Base-by-base conservation (phyloP, 2,113 vertebrate genomes). In the Anolis sagrei region DNA sequence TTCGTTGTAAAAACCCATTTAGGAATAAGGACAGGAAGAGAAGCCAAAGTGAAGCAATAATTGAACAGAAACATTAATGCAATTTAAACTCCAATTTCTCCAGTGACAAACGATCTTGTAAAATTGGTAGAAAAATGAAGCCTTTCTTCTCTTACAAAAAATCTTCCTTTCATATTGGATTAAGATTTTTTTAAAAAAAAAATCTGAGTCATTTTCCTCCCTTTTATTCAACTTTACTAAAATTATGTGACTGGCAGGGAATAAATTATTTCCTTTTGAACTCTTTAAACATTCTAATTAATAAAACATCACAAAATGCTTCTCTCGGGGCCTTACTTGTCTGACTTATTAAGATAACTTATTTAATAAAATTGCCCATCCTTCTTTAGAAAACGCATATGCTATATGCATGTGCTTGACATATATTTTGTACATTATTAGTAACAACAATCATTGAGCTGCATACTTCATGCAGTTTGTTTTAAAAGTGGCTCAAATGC, bases 211-310 rank as follows among this genome's bases (percentile, higher is more conserved):
- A 18, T 1, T 76, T 81, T 11, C 0, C 27, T 32, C 16, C 3
- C 1, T 16, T 21, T 27, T 77, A 81, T 74, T 88, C 84, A 79
- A 3, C 51, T 86, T 88, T 27, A 66, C 83, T 84, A 86, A 86
- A 88, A 86, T 81, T 80, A 49, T 21, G 34, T 76, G 62, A 81
- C 4, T 88, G 88, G 9, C 5, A 79, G 75, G 51, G 34, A 84
- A 7, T 70, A 81, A 80, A 39, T 85, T 87, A 76, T 76, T 74
- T 74, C 32, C 70, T 75, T 89, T 83, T 89, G 82, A 93, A 93
- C 5, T 77, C 49, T 69, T 87, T 81, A 84, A 69, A 68, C 1
- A 83, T 89, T 89, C 87, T 76, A 91, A 89, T 85, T 86, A 84
- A 86, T 87, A 76, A 75, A 85, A 83, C 1, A 72, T 23, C 79